These are phyloP conservation scores for Carcinoscorpius rotundicauda DNA, from an alignment of 1,140 invertebrate species.

Conservation along the genomic window DNA sequence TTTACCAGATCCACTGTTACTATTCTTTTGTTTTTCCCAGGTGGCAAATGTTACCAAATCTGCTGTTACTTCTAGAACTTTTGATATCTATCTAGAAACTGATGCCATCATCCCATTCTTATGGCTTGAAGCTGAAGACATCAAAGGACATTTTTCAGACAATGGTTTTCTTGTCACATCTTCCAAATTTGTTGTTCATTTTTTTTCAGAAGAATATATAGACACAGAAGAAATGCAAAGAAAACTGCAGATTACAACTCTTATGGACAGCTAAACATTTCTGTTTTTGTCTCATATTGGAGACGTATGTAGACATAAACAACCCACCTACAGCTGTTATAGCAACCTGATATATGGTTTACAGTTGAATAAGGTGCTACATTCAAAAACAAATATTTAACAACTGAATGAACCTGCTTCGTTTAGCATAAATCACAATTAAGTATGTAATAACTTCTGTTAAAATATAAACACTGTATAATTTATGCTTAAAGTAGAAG, in stretches of 20 bases:
- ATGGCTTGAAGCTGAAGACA: slow-evolving; percentile 42
- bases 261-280: slow-evolving; percentile 24
- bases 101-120: slow-evolving; percentile 47
- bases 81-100: slow-evolving; percentile 33
- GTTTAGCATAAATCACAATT: no score
- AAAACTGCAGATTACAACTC: slow-evolving; percentile 27
- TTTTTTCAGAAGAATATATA: slow-evolving; percentile 28
- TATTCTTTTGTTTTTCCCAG: slow-evolving; percentile 4
- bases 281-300: no score
- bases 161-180: slow-evolving; percentile 46
- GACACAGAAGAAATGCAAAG: slow-evolving; percentile 19
- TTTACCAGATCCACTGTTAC: not conserved
- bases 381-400: no score
- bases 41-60: not conserved
- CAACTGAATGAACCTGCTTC: no score
- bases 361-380: no score
- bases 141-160: slow-evolving; percentile 44
- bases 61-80: slow-evolving; percentile 5
- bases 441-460: no score
- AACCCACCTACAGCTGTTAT: no score
- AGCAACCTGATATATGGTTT: no score
- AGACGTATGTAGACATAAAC: no score
- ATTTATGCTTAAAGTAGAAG: no score
- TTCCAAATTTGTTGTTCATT: slow-evolving; percentile 25
- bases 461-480: no score